Percentiles rank a stretch among this genome's conserved stretches.
These are phyloP conservation scores for Spisula solida DNA, from an alignment of 2,888 invertebrate genomes.

Conservation along the genomic window DNA sequence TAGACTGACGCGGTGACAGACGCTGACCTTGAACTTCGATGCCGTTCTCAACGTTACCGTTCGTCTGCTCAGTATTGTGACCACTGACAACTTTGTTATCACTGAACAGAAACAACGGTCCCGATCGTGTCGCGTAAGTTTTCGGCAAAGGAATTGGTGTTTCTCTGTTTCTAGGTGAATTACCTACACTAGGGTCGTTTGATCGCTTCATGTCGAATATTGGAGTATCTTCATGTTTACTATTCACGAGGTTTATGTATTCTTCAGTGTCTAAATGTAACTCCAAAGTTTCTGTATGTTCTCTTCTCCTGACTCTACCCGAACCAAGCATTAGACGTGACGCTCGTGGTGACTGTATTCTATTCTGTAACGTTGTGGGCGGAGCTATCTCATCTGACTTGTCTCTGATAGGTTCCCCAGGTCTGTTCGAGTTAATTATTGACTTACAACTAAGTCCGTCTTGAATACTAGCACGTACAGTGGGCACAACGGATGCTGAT, in stretches of 20 bases:
- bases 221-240: conserved; percentile 15
- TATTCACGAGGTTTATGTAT: conserved; percentile 44
- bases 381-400: not conserved
- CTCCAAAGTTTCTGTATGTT: conserved; percentile 48
- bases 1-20: conserved; percentile 18
- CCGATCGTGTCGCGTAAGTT: conserved; percentile 56
- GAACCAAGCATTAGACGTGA: conserved; percentile 57
- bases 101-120: conserved; percentile 59
- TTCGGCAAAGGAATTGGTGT: conserved; percentile 49
- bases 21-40: conserved; percentile 25
- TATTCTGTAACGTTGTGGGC: not conserved
- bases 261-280: conserved; percentile 52
- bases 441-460: not conserved
- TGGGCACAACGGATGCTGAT: not conserved
- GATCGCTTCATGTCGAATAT: conserved; percentile 31
- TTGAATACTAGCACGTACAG: not conserved
- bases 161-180: not conserved
- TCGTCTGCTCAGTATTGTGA: not conserved
- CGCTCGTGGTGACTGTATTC: conserved; percentile 30
- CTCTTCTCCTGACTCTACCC: conserved; percentile 31
- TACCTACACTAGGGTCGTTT: not conserved
- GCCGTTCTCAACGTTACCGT: not conserved
- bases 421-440: not conserved
- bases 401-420: not conserved
- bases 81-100: conserved; percentile 53